A percentile compares a stretch with the other conserved stretches of the same genome.
These are phyloP conservation scores for Orthonevra nobilis DNA, from an alignment of 2,888 invertebrate species.

Conservation along the genomic window DNA sequence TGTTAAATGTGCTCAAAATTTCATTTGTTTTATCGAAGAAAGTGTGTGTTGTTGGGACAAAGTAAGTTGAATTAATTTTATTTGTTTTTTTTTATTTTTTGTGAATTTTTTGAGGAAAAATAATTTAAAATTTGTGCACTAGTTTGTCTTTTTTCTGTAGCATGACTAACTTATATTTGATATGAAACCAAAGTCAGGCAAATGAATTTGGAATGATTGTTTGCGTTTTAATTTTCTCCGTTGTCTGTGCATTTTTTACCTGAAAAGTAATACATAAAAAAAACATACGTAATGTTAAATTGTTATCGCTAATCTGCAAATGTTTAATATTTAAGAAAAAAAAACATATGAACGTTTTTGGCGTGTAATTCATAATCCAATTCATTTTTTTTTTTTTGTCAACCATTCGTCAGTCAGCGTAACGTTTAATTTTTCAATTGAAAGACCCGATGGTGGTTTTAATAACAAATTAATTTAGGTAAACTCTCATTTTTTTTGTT, in stretches of 20 bases:
- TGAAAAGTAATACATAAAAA: no score
- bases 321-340: no score
- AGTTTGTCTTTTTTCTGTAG: slow-evolving; percentile 47
- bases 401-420: no score
- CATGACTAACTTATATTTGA: slow-evolving; percentile 49
- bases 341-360: no score
- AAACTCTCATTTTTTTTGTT: no score
- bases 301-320: no score
- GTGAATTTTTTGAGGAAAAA: slow-evolving; percentile 12
- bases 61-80: slow-evolving; percentile 56
- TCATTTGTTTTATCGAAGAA: slow-evolving; percentile 30
- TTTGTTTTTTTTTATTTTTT: slow-evolving; percentile 41
- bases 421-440: no score
- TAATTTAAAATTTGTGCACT: slow-evolving; percentile 40
- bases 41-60: slow-evolving; percentile 52
- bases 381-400: no score
- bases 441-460: no score
- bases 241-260: slow-evolving; percentile 9
- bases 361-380: no score
- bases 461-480: no score
- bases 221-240: slow-evolving; percentile 13
- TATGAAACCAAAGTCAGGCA: neutral
- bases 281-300: no score
- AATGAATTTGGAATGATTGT: slow-evolving; percentile 26
- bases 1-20: slow-evolving; percentile 28